A percentile compares a stretch with the other conserved stretches of the same genome.
These are phyloP conservation scores for Mixornis gularis DNA, from an alignment of 2,113 vertebrate genomes.

Conservation along the genomic window DNA sequence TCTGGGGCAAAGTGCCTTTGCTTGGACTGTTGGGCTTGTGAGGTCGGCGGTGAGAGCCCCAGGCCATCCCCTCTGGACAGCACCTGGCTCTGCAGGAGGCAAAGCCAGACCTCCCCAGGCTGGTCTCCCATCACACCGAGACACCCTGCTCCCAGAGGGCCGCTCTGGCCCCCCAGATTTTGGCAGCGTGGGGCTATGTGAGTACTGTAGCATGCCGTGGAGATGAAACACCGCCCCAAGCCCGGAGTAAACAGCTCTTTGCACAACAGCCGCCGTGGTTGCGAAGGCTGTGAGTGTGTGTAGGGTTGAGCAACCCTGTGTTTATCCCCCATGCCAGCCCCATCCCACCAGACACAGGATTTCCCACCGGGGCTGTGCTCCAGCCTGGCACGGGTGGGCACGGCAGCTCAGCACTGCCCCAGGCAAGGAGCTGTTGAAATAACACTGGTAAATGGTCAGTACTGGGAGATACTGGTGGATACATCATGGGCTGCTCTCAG, in stretches of 20 bases:
- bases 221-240: background rate
- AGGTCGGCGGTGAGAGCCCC: rapidly evolving
- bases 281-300: background rate
- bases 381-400: background rate
- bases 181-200: background rate
- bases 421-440: background rate
- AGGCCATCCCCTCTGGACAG: rapidly evolving
- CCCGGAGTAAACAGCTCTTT: conserved; percentile 36
- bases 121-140: background rate
- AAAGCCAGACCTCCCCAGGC: background rate
- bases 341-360: rapidly evolving
- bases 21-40: rapidly evolving
- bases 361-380: rapidly evolving
- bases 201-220: rapidly evolving
- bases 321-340: background rate
- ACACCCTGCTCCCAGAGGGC: background rate
- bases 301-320: conserved; percentile 21
- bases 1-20: rapidly evolving
- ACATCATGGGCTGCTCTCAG: background rate
- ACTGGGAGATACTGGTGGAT: background rate
- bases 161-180: rapidly evolving
- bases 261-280: background rate
- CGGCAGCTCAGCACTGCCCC: rapidly evolving
- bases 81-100: rapidly evolving
- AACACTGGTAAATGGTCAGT: rapidly evolving